Conservation (phyloP, 2,113 vertebrate genomes). For the Raja brachyura region DNA sequence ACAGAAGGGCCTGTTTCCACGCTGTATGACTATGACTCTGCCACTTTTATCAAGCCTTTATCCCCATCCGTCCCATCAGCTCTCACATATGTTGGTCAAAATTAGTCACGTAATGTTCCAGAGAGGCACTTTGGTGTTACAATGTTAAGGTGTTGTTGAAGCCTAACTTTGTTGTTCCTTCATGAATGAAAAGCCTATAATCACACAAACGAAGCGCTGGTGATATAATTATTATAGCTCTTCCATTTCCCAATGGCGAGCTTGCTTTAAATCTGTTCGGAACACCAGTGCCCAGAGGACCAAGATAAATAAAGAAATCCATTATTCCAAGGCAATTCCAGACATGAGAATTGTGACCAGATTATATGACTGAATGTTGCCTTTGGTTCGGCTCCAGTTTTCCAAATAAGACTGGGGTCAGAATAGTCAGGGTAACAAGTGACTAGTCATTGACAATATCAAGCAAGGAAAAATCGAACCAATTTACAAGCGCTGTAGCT, state of each 20-base stretch:
- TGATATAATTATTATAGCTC: not conserved
- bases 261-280: not conserved
- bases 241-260: not conserved
- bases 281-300: not conserved
- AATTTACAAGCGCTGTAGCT: not conserved
- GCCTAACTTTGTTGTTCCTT: not conserved
- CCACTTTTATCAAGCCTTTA: not conserved
- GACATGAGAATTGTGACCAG: not conserved
- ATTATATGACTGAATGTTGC: not conserved
- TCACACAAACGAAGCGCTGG: not conserved
- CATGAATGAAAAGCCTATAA: too few species aligned
- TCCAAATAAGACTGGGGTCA: conserved; percentile 11
- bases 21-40: too few species aligned
- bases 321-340: not conserved
- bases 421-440: not conserved
- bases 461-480: not conserved
- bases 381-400: not conserved
- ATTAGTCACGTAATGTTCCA: not conserved
- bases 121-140: not conserved
- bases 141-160: not conserved
- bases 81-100: not conserved
- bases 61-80: not conserved
- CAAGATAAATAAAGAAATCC: conserved; percentile 13
- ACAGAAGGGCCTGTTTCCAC: too few species aligned
- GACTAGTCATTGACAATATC: not conserved